Evolutionary conservation across 2,113 vertebrate genomes (phyloP).

Genomic region (Syngnathus typhle): DNA sequence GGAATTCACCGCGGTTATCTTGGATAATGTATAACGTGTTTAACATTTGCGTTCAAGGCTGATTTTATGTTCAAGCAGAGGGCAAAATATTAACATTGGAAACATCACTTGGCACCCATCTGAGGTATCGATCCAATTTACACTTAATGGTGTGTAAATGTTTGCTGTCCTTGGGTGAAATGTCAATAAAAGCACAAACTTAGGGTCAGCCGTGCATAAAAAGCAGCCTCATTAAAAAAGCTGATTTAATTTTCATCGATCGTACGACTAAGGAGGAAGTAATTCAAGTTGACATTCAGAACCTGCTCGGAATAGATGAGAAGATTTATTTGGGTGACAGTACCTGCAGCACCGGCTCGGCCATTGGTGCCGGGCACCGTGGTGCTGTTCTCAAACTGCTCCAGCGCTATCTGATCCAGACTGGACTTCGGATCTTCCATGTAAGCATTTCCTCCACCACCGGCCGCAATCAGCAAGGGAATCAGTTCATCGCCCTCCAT

Average conservation of each 20-base stretch:
- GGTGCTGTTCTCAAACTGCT: conserved; percentile 80
- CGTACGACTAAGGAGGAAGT: background rate
- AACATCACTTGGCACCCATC: background rate
- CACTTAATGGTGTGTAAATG: background rate
- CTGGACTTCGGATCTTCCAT: conserved; percentile 72
- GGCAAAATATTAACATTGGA: no score
- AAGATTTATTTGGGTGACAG: background rate
- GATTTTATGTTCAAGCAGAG: no score
- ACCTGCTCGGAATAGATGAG: background rate
- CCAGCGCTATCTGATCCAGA: conserved; percentile 63
- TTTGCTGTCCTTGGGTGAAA: background rate
- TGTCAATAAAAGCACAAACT: background rate
- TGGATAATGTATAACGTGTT: no score
- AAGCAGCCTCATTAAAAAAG: background rate
- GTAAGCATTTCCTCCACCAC: conserved; percentile 86
- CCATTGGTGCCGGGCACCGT: conserved; percentile 70
- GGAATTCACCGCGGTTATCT: no score
- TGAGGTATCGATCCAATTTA: background rate
- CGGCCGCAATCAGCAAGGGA: conserved; percentile 83
- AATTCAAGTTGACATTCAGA: conserved; percentile 1
- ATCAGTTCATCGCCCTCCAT: conserved; percentile 72
- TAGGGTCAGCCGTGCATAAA: background rate
- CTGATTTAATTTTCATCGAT: conserved; percentile 2
- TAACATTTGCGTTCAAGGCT: no score
- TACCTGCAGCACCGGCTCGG: conserved; percentile 74